Percentiles rank a stretch among this genome's conserved stretches.
phyloP scores from a whole-genome alignment of 2,888 invertebrate genomes.

The Zaprionus obscuricornis region DNA sequence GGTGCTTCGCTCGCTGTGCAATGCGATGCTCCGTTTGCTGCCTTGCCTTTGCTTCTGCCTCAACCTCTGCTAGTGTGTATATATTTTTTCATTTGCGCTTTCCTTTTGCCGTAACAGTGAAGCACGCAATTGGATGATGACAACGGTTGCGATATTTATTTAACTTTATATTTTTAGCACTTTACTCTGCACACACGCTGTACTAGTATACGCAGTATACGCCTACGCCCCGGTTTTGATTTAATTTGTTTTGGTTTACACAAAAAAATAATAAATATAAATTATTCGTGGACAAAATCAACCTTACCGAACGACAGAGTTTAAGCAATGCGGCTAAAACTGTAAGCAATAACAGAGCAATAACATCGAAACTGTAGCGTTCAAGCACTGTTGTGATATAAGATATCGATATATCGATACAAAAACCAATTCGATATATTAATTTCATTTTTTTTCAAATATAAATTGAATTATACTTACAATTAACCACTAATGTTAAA shows the following conservation, averaged over 20 bases:
- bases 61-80: too few species aligned
- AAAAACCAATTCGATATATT: too few species aligned
- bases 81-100: conserved; percentile 75
- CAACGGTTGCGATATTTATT: conserved; percentile 23
- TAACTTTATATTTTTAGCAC: conserved; percentile 15
- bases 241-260: conserved; percentile 30
- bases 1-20: conserved; percentile 38
- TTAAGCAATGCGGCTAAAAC: conserved; percentile 45
- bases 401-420: conserved; percentile 5
- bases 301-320: conserved; percentile 57
- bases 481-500: too few species aligned
- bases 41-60: too few species aligned
- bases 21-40: conserved; percentile 32
- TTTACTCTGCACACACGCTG: too few species aligned
- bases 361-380: conserved; percentile 22
- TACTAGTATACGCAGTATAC: too few species aligned
- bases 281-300: conserved; percentile 36
- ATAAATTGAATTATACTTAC: too few species aligned
- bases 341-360: conserved; percentile 23
- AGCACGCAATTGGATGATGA: conserved; percentile 51
- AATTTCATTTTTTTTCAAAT: too few species aligned
- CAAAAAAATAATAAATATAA: conserved; percentile 50
- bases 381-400: conserved; percentile 8
- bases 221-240: neutral
- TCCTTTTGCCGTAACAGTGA: conserved; percentile 60